Conservation (phyloP, 1,140 invertebrate genomes). For the Hyposmocoma kahamanoa region DNA sequence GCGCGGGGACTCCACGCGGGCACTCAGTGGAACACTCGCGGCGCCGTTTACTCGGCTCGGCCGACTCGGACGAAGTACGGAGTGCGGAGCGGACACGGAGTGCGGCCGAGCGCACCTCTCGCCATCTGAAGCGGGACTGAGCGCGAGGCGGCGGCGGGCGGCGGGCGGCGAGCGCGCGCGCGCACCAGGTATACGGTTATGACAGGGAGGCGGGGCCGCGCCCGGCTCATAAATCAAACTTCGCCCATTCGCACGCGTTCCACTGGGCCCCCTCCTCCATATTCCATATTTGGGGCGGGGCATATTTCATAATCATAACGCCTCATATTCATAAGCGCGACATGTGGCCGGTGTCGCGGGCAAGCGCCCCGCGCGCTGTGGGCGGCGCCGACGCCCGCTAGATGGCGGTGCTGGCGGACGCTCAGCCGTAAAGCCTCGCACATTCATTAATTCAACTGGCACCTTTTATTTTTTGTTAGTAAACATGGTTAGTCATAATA, state of each 20-base stretch:
- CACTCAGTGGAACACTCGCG: slow-evolving; percentile 32
- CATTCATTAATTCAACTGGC: slow-evolving; percentile 64
- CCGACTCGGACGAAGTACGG: slow-evolving; percentile 36
- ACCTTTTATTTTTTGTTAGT: slow-evolving; percentile 66
- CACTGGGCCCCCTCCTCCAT: slow-evolving; percentile 56
- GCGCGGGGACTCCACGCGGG: slow-evolving; percentile 15
- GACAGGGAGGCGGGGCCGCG: slow-evolving; percentile 69
- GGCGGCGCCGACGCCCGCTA: slow-evolving; percentile 63
- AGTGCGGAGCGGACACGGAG: slow-evolving; percentile 35
- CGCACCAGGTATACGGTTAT: slow-evolving; percentile 68
- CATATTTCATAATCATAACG: slow-evolving; percentile 75
- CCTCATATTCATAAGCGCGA: slow-evolving; percentile 71
- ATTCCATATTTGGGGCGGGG: slow-evolving; percentile 74
- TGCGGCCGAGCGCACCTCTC: slow-evolving; percentile 47
- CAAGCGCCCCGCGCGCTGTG: slow-evolving; percentile 30
- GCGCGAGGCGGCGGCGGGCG: slow-evolving; percentile 52
- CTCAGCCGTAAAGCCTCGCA: slow-evolving; percentile 64
- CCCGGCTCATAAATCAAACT: slow-evolving; percentile 73
- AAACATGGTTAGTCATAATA: slow-evolving; percentile 1
- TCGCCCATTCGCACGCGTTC: slow-evolving; percentile 69
- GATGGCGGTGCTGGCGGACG: slow-evolving; percentile 63
- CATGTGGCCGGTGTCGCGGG: slow-evolving; percentile 36
- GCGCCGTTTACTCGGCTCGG: slow-evolving; percentile 37
- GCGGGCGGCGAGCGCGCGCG: slow-evolving; percentile 61
- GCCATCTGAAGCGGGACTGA: slow-evolving; percentile 70